Evolutionary conservation across 1,140 invertebrate species (phyloP), one percentile per base, ranked within the genome.

Genomic region (Drosophila insularis): DNA sequence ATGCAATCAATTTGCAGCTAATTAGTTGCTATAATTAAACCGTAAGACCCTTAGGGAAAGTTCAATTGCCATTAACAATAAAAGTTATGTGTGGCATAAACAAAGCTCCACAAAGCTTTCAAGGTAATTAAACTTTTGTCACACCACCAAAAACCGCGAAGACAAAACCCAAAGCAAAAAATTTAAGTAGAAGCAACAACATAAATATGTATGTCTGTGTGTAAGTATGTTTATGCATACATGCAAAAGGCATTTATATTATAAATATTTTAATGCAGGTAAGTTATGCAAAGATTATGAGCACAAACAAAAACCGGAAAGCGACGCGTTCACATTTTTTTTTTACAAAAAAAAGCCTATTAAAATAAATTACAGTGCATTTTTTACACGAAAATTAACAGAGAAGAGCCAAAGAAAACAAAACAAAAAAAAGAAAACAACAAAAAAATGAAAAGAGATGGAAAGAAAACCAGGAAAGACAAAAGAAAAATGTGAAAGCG

Each of bases 281-380:
- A 85, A 73, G 71, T 81, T 78, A 87, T 78, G 82, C 65, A 75
- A 81, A 86, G 78, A 79, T 87, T 81, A 86, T 81, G 71, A 75
- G 79, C 66, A 55, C 67, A 76, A 73, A 75, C 55, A 65, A 63
- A 59, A 39, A 53, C 40, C 19, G 68, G 60, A 85, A 78, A 71
- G 62, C 37, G 61, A 68, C 67, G 65, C 61, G 35, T 54, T 54
- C 35, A 50, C 40, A 3, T 63, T 50, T 68, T 81, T 76, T 67
- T 67, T 70, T 71, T 68, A 2, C 8, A 68, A 71, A 68, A 84
- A 74, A 81, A 79, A 72, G 68, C 71, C 78, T 81, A 81, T 79
- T 86, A 79, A 87, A 86, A 86, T 86, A 86, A 86, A 86, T 86
- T 87, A 81, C 79, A 87, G 68, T 86, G 79, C 75, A 87, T 35